Evolutionary conservation across 2,888 invertebrate genomes (phyloP), one percentile per base, ranked within the genome.

Genomic region (Silvanus unidentatus): DNA sequence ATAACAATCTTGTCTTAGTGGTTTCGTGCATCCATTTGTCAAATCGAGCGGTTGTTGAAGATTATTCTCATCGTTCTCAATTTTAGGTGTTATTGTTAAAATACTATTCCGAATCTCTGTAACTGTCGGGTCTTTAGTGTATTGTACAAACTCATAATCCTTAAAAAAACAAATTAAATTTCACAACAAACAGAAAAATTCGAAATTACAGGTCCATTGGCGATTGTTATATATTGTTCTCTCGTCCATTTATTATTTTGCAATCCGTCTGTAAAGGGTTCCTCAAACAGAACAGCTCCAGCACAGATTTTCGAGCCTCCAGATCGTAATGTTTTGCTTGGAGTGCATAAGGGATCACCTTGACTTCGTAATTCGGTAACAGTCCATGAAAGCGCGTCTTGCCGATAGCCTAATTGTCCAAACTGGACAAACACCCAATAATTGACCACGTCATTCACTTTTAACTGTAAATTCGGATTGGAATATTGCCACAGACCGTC

Each of bases 371-470:
- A 32, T 12, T 32, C 10, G 6, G 4, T 32, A 78, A 79, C 73
- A 16, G 60, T 70, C 60, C 68, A 77, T 1, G 51, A 61, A 16
- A 69, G 59, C 2, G 69, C 69, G 36, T 51, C 49, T 43, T 37
- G 75, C 73, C 75, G 50, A 60, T 77, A 73, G 13, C 77, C 73
- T n/a, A 66, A 59, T 9, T 68, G 65, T 32, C 78, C 68, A 5
- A 75, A 64, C 35, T 81, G 77, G 0, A 79, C 77, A 53, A 77
- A 77, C 1, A 80, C 72, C 72, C 84, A 82, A 54, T 84, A 80
- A 52, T 79, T 66, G 28, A 86, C 67, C 9, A 73, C 67, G 59
- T 84, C 84, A 0, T 77, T 77, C 1, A 73, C 57, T 43, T 72
- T 72, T 14, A 85, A 55, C 40, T 57, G 51, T 1, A 71, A 39